A percentile compares a stretch with the other conserved stretches of the same genome.
These are phyloP conservation scores for Drosophila acutilabella DNA, from an alignment of 2,888 invertebrate species.

Conservation along the genomic window DNA sequence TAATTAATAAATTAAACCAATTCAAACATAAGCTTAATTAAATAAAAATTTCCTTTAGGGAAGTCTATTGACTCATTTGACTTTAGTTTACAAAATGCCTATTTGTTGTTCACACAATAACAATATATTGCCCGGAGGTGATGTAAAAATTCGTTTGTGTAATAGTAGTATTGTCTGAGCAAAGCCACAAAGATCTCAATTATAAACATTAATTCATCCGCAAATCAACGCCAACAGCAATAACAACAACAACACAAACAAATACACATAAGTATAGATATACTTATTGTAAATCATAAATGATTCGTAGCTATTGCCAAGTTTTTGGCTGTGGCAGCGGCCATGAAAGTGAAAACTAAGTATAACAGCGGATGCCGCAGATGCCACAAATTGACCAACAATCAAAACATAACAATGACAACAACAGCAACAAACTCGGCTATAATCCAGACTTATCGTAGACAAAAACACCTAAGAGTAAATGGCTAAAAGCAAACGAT, in stretches of 20 bases:
- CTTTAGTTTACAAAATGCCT: constrained; percentile 11
- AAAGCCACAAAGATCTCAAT: constrained; percentile 54
- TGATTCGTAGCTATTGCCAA: constrained; percentile 60
- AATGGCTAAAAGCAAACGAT: constrained; percentile 33
- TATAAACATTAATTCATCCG: constrained; percentile 71
- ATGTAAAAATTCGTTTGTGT: constrained; percentile 51
- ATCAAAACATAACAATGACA: constrained; percentile 48
- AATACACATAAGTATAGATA: constrained; percentile 5
- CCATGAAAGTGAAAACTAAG: constrained; percentile 72
- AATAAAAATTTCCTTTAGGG: background rate
- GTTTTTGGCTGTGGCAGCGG: constrained; percentile 43
- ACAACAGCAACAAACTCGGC: constrained; percentile 3
- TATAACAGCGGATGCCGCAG: constrained; percentile 64
- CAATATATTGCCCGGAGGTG: constrained; percentile 30
- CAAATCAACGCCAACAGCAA: constrained; percentile 40
- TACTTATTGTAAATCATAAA: constrained; percentile 64
- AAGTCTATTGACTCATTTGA: constrained; percentile 7
- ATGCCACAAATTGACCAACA: constrained; percentile 57
- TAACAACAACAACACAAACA: constrained; percentile 13
- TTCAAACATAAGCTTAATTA: too few species aligned
- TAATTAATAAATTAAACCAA: too few species aligned
- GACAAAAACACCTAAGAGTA: constrained; percentile 4
- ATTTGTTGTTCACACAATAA: constrained; percentile 22
- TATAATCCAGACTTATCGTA: constrained; percentile 30
- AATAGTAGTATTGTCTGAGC: constrained; percentile 29